phyloP scores from a whole-genome alignment of 2,113 vertebrate species.

The Scophthalmus maximus region DNA sequence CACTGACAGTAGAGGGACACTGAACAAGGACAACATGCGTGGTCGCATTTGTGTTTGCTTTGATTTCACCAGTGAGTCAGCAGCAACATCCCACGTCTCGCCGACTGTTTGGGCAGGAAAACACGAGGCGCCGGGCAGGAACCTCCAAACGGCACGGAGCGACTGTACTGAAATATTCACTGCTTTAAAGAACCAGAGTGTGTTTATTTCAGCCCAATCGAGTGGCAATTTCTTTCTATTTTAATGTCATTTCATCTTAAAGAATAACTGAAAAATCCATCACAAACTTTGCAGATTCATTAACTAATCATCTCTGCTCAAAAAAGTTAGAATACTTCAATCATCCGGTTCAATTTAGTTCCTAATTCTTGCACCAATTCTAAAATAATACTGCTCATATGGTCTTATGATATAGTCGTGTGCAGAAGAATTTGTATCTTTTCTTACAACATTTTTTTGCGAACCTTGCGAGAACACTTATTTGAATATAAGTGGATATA shows the following conservation, averaged over 20 bases:
- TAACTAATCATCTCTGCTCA: not conserved
- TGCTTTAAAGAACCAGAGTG: slow-evolving; percentile 2
- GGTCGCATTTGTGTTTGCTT: slow-evolving; percentile 42
- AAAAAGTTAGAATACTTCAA: not conserved
- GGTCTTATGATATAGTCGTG: too few relatives aligned
- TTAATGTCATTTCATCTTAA: too few relatives aligned
- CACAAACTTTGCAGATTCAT: too few relatives aligned
- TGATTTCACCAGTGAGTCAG: slow-evolving; percentile 48
- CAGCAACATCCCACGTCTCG: slow-evolving; percentile 41
- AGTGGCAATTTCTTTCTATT: not conserved
- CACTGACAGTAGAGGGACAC: not conserved
- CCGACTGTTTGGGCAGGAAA: slow-evolving; percentile 53
- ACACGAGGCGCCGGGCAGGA: slow-evolving; percentile 9
- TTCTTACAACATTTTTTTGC: too few relatives aligned
- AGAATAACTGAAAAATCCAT: too few relatives aligned
- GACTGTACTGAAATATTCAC: slow-evolving; percentile 12
- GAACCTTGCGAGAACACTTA: too few relatives aligned
- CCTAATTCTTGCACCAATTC: not conserved
- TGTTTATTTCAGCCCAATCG: too few relatives aligned
- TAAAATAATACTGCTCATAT: too few relatives aligned
- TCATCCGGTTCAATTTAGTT: not conserved
- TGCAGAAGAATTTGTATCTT: too few relatives aligned
- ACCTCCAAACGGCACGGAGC: slow-evolving; percentile 25
- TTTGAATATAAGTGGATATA: too few relatives aligned
- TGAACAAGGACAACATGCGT: not conserved